Base-by-base conservation (phyloP, 2,888 invertebrate genomes). In the Pachymerium ferrugineum region DNA sequence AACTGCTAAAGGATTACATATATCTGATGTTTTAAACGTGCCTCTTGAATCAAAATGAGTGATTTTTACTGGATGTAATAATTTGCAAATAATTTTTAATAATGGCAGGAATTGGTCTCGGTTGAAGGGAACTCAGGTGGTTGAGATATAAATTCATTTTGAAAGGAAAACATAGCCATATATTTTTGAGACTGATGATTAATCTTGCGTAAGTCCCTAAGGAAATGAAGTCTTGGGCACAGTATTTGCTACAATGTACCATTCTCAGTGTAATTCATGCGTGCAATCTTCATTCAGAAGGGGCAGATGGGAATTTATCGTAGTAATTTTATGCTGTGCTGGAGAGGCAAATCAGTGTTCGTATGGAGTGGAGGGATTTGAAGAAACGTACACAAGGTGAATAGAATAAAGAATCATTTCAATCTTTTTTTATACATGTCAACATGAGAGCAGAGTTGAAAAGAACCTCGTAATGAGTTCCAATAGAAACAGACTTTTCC, bases 271-370 rank as follows among this genome's bases (percentile, higher is more conserved):
- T 62, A 25, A 62, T 62, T 62, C 62, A 62, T 62, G 62, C 62
- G 62, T 62, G 62, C 62, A 62, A 62, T 62, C 62, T 62, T 62
- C 62, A 62, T 62, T 62, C 62, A 62, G 62, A 62, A 25, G 62
- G 62, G 62, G 62, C 62, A 62, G 62, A 62, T 62, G 62, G 62
- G 62, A 62, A 62, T 62, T 62, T 62, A 62, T 62, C 62, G 62
- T 62, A 62, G 62, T 62, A 62, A 62, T 62, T 62, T 62, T 62
- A 62, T 62, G 62, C 62, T 62, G 62, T 62, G 62, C 28, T 62
- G 62, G 62, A 62, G 62, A 62, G 62, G 22, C 25, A 62, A 62
- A 62, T 62, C 62, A 62, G 62, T 62, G 62, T 62, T 62, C 28
- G 62, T 28, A 28, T 28, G 25, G 62, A 62, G 62, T n/a, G 62